Base-by-base conservation (phyloP, 2,113 vertebrate genomes). In the Sander vitreus region DNA sequence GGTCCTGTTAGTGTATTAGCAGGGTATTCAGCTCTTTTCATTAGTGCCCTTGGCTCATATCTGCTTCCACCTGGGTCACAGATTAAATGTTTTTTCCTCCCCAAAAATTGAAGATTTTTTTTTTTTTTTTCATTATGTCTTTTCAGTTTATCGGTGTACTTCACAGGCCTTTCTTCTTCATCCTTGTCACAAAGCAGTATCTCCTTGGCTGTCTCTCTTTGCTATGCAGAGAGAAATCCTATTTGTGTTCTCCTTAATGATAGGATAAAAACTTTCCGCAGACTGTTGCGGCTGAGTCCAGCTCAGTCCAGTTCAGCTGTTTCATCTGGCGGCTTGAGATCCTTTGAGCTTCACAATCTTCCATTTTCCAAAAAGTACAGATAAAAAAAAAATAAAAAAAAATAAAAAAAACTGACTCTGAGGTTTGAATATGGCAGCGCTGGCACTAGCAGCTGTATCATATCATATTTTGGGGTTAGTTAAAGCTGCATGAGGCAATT, bases 1-100 rank as follows among this genome's bases (percentile, higher is more conserved):
- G 86, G 93, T 76, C 88, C 86, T 87, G 90, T 92, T 92, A 88
- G 81, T 86, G 80, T 87, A 91, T 89, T 88, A 91, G 90, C 76
- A 75, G 80, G 64, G 64, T 85, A 77, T 88, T 90, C 77, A 69
- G 76, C 70, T 75, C 82, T 70, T 91, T 90, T 90, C 85, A 92
- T 91, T 84, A 90, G 81, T 57, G 81, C 75, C 80, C 74, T 75
- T 77, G 83, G 82, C 81, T 88, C 74, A 50, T 85, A 84, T 90
- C 81, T 69, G 66, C 63, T 73, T 76, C 86, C 81, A 86, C 87
- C 83, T 84, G 75, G 82, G 86, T 88, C 82, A 85, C 73, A 65
- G 83, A 84, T 86, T 25, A 89, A 91, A 80, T 58, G 7, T 6
- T 71, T 69, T 75, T 68, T 54, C 30, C 6, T 10, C 14, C 13